These are phyloP conservation scores for Caenorhabditis sinica DNA, from an alignment of 2,888 invertebrate species.

Conservation along the genomic window DNA sequence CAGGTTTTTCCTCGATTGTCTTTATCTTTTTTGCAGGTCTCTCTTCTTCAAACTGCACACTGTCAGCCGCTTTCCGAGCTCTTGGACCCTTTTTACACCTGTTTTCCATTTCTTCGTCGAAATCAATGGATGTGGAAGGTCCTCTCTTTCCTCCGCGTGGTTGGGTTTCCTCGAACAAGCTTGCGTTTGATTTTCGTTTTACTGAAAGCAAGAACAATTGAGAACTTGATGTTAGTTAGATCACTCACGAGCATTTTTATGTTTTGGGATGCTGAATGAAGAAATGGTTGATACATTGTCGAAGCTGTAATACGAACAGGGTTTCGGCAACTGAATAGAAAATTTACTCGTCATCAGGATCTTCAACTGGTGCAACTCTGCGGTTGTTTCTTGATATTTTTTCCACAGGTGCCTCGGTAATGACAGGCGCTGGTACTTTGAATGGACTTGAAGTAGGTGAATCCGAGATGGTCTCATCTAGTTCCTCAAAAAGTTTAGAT, in stretches of 20 bases:
- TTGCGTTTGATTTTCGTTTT: constrained; percentile 34
- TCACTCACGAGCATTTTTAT: constrained; percentile 16
- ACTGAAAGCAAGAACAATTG: constrained; percentile 20
- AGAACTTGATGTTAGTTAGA: not conserved
- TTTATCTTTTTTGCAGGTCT: constrained; percentile 50
- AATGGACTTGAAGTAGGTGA: not conserved
- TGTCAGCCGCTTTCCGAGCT: constrained; percentile 25
- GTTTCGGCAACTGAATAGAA: not conserved
- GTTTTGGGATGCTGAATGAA: not conserved
- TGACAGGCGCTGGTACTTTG: not conserved
- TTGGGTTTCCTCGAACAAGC: constrained; percentile 16
- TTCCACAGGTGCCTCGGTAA: not conserved
- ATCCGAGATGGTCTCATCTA: constrained; percentile 36
- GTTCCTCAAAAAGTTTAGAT: constrained; percentile 4
- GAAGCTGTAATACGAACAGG: not conserved
- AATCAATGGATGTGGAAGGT: constrained; percentile 18
- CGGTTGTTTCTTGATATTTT: not conserved
- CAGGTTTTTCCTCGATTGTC: not conserved
- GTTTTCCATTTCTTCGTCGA: constrained; percentile 43
- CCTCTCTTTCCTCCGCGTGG: constrained; percentile 49
- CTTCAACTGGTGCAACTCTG: not conserved
- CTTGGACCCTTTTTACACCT: constrained; percentile 38
- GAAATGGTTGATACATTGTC: constrained; percentile 21
- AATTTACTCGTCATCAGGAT: constrained; percentile 33
- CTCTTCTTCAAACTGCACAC: constrained; percentile 16